A percentile compares a stretch with the other conserved stretches of the same genome.
Evolutionary conservation across 2,113 vertebrate species (phyloP).

Genomic region (Grallaria varia): DNA sequence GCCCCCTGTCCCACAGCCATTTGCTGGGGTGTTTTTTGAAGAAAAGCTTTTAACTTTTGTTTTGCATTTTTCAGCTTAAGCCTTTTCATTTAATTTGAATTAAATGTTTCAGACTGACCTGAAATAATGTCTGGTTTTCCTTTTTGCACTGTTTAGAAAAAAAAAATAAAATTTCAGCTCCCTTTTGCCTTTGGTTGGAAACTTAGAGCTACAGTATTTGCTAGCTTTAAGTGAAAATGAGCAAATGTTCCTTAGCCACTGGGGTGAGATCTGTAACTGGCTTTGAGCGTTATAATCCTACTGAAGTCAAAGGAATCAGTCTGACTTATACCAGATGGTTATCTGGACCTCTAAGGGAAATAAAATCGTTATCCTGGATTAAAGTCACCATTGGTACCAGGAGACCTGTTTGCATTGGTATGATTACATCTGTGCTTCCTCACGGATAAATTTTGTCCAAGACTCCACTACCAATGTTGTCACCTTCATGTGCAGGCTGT

Average conservation of each 20-base stretch:
- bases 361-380: background rate
- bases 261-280: background rate
- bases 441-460: background rate
- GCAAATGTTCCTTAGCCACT: background rate
- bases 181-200: background rate
- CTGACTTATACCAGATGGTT: slow-evolving; percentile 21
- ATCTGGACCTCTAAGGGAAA: background rate
- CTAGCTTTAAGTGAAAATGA: background rate
- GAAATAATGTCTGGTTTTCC: background rate
- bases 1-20: rapidly evolving
- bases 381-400: background rate
- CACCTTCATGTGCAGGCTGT: background rate
- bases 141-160: background rate
- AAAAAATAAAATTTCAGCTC: background rate
- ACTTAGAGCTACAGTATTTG: background rate
- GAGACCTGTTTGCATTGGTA: background rate
- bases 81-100: background rate
- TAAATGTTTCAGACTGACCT: background rate
- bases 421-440: background rate
- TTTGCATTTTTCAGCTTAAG: background rate
- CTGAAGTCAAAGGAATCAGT: background rate
- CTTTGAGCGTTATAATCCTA: background rate
- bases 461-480: background rate
- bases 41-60: background rate
- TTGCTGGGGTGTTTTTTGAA: background rate